Evolutionary conservation across 2,888 invertebrate genomes (phyloP).

Genomic region (Thera obeliscata): DNA sequence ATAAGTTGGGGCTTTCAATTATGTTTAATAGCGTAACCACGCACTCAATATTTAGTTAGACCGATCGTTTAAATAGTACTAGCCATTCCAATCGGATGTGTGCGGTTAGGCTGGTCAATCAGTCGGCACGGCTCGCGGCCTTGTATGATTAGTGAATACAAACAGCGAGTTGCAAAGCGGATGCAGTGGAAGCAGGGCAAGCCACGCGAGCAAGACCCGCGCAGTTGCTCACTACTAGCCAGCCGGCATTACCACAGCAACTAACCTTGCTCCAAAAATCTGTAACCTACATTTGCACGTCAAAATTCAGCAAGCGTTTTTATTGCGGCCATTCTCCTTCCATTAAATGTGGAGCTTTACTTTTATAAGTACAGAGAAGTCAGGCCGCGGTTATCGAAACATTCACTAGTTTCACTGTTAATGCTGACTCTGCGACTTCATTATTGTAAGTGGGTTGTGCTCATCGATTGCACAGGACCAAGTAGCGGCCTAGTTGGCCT

Average conservation of each 20-base stretch:
- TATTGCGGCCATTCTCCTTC: slow-evolving; percentile 58
- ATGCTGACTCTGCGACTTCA: slow-evolving; percentile 21
- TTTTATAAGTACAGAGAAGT: slow-evolving; percentile 15
- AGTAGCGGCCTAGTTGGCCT: slow-evolving; percentile 60
- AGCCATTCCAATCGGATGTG: slow-evolving; percentile 67
- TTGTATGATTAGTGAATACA: slow-evolving; percentile 74
- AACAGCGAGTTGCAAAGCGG: slow-evolving; percentile 72
- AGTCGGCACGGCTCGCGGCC: slow-evolving; percentile 69
- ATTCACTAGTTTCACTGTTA: slow-evolving; percentile 12
- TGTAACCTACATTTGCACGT: slow-evolving; percentile 78
- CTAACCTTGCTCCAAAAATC: slow-evolving; percentile 81
- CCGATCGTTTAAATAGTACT: slow-evolving; percentile 50
- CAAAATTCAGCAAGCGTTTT: slow-evolving; percentile 77
- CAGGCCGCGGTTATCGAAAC: slow-evolving; percentile 26
- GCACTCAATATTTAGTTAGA: slow-evolving; percentile 8
- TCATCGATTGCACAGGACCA: slow-evolving; percentile 72
- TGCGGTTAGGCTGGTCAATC: slow-evolving; percentile 69
- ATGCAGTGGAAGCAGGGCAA: slow-evolving; percentile 70
- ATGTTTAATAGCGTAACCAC: slow-evolving; percentile 2
- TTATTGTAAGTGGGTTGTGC: slow-evolving; percentile 52
- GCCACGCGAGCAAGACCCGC: slow-evolving; percentile 56
- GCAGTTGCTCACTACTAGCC: slow-evolving; percentile 37
- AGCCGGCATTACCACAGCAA: slow-evolving; percentile 55
- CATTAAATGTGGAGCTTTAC: slow-evolving; percentile 46
- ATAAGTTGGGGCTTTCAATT: background rate